These are phyloP conservation scores for Blennius ocellaris DNA, from an alignment of 2,113 vertebrate species.

Conservation along the genomic window DNA sequence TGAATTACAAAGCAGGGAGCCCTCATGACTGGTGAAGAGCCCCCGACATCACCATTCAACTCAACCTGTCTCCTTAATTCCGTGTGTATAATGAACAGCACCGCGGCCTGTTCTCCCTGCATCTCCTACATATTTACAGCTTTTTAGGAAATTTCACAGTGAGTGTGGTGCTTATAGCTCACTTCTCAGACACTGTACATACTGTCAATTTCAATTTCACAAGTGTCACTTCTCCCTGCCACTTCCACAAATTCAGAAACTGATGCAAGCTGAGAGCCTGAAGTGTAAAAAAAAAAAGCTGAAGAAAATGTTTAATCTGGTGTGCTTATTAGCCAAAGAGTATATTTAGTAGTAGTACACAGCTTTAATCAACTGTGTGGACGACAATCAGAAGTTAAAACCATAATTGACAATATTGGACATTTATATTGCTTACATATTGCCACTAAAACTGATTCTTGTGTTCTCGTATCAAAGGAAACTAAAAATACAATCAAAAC, in stretches of 20 bases:
- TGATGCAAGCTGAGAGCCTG: conserved; percentile 36
- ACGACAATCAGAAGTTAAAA: conserved; percentile 16
- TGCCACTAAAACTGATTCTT: neutral
- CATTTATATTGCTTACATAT: conserved; percentile 7
- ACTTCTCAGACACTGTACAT: conserved; percentile 47
- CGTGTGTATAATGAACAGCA: conserved; percentile 41
- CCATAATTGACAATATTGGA: neutral
- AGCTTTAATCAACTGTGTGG: too few relatives aligned
- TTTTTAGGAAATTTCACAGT: conserved; percentile 46
- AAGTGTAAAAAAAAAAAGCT: conserved; percentile 21
- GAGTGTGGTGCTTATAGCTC: conserved; percentile 60
- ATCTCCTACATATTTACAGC: conserved; percentile 46
- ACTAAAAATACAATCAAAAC: neutral
- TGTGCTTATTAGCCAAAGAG: too few relatives aligned
- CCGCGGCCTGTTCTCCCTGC: conserved; percentile 15
- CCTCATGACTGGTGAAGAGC: conserved; percentile 14
- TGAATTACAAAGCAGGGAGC: conserved; percentile 46
- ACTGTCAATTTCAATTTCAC: conserved; percentile 73
- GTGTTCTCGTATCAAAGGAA: neutral
- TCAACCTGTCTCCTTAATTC: conserved; percentile 55
- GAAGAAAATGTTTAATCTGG: conserved; percentile 21
- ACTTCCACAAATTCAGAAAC: conserved; percentile 37
- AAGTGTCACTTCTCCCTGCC: conserved; percentile 58
- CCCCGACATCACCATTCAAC: neutral
- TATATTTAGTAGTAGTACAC: too few relatives aligned